Evolutionary conservation across 1,140 invertebrate species (phyloP).

Genomic region (Amphibalanus amphitrite): DNA sequence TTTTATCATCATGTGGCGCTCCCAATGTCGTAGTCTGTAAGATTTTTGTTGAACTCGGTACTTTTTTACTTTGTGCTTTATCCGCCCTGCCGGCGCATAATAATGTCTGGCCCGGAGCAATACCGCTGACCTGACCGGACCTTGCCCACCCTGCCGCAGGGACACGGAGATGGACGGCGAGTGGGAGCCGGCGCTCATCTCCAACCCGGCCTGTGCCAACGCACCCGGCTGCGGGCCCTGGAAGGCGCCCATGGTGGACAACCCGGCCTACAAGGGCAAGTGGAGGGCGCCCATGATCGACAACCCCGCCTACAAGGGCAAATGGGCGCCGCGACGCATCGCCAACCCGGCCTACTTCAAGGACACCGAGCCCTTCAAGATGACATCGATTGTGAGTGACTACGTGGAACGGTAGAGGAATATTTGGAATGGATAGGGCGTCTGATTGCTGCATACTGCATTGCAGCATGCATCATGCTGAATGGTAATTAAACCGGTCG

Average conservation of each 20-base stretch:
- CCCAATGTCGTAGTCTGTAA: too few relatives aligned
- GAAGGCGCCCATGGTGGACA: slow-evolving; percentile 65
- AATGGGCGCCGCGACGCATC: slow-evolving; percentile 74
- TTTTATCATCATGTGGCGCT: too few relatives aligned
- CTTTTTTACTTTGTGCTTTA: too few relatives aligned
- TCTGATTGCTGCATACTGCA: too few relatives aligned
- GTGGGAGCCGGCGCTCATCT: slow-evolving; percentile 87
- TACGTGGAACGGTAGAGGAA: too few relatives aligned
- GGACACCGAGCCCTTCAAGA: slow-evolving; percentile 74
- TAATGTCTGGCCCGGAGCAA: too few relatives aligned
- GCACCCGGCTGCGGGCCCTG: slow-evolving; percentile 82
- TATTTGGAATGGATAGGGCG: too few relatives aligned
- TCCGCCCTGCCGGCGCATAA: too few relatives aligned
- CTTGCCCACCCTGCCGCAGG: slow-evolving; percentile 26
- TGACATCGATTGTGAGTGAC: slow-evolving; percentile 75
- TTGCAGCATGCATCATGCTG: too few relatives aligned
- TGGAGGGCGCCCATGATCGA: slow-evolving; percentile 79
- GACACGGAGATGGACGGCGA: slow-evolving; percentile 96
- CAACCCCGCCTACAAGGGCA: slow-evolving; percentile 89
- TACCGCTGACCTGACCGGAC: too few relatives aligned
- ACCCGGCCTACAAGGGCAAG: slow-evolving; percentile 70
- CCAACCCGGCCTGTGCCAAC: slow-evolving; percentile 72
- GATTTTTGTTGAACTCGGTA: too few relatives aligned
- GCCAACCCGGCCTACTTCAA: slow-evolving; percentile 85
- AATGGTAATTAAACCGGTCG: too few relatives aligned